phyloP scores from a whole-genome alignment of 2,888 invertebrate genomes.

The Cephus runcator region DNA sequence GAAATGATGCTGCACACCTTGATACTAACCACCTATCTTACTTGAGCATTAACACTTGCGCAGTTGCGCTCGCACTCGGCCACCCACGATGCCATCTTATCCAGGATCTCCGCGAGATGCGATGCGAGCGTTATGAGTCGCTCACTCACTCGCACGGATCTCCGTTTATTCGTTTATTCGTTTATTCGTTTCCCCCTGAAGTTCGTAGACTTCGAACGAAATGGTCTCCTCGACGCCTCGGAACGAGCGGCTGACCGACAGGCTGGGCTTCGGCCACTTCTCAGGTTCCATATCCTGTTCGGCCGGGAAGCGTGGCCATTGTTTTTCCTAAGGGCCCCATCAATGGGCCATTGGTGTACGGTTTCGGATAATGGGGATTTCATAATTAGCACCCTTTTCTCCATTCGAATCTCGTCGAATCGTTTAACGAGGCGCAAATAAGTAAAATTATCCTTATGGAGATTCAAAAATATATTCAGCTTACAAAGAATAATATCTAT shows the following conservation, averaged over 20 bases:
- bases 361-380: background rate
- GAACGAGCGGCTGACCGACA: conserved; percentile 10
- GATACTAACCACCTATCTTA: background rate
- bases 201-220: background rate
- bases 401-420: background rate
- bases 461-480: background rate
- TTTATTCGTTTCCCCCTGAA: background rate
- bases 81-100: conserved; percentile 64
- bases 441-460: background rate
- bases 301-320: conserved; percentile 2
- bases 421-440: background rate
- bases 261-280: conserved; percentile 39
- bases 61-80: conserved; percentile 43
- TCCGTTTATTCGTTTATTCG: background rate
- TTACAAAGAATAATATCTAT: background rate
- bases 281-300: conserved; percentile 61
- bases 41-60: conserved; percentile 44
- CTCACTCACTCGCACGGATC: conserved; percentile 24
- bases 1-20: background rate
- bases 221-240: background rate
- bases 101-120: conserved; percentile 52
- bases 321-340: background rate
- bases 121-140: conserved; percentile 35
- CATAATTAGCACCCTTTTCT: conserved; percentile 1
- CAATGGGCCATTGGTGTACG: background rate